Base-by-base conservation (phyloP, 2,797 vertebrate genomes). In the Hybognathus amarus region DNA sequence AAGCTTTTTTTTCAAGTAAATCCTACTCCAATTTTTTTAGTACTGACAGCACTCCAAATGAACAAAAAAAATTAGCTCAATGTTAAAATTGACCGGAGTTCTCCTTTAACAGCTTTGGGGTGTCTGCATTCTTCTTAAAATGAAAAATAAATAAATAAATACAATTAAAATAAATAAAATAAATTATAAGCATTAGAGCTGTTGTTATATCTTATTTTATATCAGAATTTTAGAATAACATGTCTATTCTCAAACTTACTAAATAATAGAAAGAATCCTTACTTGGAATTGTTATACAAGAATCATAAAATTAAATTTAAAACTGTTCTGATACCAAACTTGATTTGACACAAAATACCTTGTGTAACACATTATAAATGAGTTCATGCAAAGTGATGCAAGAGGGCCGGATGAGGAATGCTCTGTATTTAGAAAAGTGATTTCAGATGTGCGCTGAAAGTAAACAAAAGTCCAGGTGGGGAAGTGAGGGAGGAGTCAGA, bases 381-480 rank as follows among this genome's bases (percentile, higher is more conserved):
- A 42, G 66, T 73, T 86, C 63, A 83, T 7, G 50, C 66, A 63
- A 82, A 75, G 20, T 30, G 56, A 56, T 56, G 69, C 27, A 83
- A 74, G 47, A 63, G 47, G 13, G 20, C 45, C 50, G 68, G 47
- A 82, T 77, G 68, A 79, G 74, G 17, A 24, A 45, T 42, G 54
- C 7, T 68, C 68, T 18, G 15, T 63, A 5, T 76, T 59, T 10
- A 18, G 68, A 40, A 73, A 76, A 68, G 20, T 76, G 70, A 76
- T 74, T 78, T 86, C 80, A 86, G 20, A 79, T 69, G 30, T 68
- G 42, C 10, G 8, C 38, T 15, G 71, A 77, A 66, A 67, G 40
- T 54, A 82, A 78, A 77, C 56, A 71, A 42, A 52, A 78, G 73
- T 59, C 85, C 68, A 74, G 75, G 50, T 73, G 79, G 56, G 40